Percentiles rank a stretch among this genome's conserved stretches.
Conservation (phyloP, 2,113 vertebrate species). For the Pomatorhinus ruficollis region DNA sequence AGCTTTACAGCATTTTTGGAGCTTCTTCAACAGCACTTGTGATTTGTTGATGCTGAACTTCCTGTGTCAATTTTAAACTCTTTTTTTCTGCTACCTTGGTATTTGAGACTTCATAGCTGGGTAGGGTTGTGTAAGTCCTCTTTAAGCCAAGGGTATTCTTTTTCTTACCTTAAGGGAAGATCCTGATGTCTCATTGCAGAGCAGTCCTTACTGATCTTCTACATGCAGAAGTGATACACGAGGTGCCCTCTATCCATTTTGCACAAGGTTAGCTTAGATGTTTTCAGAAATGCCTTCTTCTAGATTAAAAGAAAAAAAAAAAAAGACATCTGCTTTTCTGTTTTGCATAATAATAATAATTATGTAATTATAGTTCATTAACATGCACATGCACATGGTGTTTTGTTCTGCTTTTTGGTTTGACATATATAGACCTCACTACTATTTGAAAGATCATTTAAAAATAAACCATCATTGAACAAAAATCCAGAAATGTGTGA, state of each 20-base stretch:
- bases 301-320: not conserved
- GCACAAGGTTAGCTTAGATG: not conserved
- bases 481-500: conserved; percentile 22
- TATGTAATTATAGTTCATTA: conserved; percentile 55
- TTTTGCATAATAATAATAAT: conserved; percentile 51
- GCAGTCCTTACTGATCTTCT: not conserved
- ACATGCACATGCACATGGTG: not conserved
- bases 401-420: conserved; percentile 48
- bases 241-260: not conserved
- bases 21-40: not conserved
- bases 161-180: not conserved
- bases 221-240: not conserved
- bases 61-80: not conserved
- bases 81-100: not conserved
- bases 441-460: conserved; percentile 10
- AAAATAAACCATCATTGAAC: conserved; percentile 40
- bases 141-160: not conserved
- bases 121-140: not conserved
- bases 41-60: not conserved
- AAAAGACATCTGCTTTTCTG: conserved; percentile 35
- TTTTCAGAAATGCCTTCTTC: not conserved
- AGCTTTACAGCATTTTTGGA: not conserved
- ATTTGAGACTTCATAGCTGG: not conserved
- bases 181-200: not conserved
- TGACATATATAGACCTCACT: conserved; percentile 23